Evolutionary conservation across 2,797 vertebrate genomes (phyloP).

Genomic region (Gallinago solitaria): DNA sequence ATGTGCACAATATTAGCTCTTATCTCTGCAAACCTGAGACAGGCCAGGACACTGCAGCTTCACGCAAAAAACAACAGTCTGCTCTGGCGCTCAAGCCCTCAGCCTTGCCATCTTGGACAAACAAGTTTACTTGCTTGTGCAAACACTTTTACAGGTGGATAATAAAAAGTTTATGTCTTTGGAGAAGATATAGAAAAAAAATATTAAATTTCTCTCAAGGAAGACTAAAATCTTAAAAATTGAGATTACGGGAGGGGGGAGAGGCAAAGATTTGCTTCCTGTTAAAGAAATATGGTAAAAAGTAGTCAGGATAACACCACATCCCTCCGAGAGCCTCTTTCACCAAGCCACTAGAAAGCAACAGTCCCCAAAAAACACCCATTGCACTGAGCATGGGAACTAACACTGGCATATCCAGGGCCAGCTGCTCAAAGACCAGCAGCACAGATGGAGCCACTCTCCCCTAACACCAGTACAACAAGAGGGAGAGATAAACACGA

Average conservation of each 20-base stretch:
- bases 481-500: background rate
- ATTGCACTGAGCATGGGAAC: background rate
- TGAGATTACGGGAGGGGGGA: background rate
- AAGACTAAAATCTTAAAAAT: background rate
- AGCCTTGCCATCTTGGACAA: background rate
- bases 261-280: background rate
- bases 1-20: background rate
- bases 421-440: background rate
- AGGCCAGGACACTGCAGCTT: background rate
- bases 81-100: background rate
- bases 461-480: rapidly evolving
- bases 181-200: conserved; percentile 3
- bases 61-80: background rate
- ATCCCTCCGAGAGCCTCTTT: background rate
- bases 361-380: background rate
- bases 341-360: background rate
- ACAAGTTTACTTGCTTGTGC: background rate
- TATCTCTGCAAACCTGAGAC: background rate
- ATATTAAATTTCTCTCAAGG: background rate
- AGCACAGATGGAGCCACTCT: background rate
- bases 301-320: background rate
- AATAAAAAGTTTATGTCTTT: background rate
- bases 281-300: background rate
- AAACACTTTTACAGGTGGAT: no score
- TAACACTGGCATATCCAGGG: background rate